A percentile compares a stretch with the other conserved stretches of the same genome.
These are phyloP conservation scores for Pristiophorus japonicus DNA, from an alignment of 2,113 vertebrate genomes.

Conservation along the genomic window DNA sequence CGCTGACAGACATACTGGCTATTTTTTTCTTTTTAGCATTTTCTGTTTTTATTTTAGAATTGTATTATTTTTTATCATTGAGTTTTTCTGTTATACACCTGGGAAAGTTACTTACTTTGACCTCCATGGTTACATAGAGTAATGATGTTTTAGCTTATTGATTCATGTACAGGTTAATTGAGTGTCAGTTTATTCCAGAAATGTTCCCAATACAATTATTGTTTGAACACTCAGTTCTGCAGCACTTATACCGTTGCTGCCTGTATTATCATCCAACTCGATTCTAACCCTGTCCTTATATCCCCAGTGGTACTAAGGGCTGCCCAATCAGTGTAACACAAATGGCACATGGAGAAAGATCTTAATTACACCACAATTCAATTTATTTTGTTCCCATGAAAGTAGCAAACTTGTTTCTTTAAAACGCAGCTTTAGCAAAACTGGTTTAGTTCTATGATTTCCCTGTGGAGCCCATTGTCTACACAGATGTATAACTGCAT, in stretches of 20 bases:
- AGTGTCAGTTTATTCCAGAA: background rate
- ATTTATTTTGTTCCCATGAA: background rate
- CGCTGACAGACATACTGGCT: too few relatives aligned
- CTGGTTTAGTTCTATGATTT: background rate
- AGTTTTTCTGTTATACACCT: background rate
- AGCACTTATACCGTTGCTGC: background rate
- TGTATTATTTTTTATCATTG: background rate
- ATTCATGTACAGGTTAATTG: background rate
- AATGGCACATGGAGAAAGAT: background rate
- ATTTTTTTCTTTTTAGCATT: background rate
- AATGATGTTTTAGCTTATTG: conserved; percentile 14
- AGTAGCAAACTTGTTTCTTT: background rate
- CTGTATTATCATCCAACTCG: background rate
- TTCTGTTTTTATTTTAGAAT: background rate
- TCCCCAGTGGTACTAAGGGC: background rate
- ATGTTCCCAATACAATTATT: background rate
- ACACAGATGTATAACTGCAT: background rate
- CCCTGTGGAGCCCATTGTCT: background rate
- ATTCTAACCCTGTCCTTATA: background rate
- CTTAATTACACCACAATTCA: background rate
- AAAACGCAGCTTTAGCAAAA: background rate
- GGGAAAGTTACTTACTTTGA: background rate
- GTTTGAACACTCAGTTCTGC: background rate
- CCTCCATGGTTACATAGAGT: too few relatives aligned
- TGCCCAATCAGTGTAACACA: conserved; percentile 1